Conservation (phyloP, 2,888 invertebrate genomes). For the Acleris holmiana region DNA sequence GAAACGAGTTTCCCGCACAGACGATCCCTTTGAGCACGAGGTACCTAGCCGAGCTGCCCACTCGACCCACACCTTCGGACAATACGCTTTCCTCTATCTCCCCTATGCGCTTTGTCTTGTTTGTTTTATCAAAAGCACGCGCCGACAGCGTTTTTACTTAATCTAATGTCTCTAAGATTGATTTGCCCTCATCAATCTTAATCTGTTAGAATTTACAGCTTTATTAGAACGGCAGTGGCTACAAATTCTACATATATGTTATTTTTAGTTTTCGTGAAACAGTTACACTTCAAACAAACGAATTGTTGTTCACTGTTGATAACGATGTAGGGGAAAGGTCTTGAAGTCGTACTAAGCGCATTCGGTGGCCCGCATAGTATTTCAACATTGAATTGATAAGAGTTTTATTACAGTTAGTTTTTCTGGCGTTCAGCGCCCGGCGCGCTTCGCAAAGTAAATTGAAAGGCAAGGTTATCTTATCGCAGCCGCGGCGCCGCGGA, state of each 20-base stretch:
- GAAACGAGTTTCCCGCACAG: constrained; percentile 72
- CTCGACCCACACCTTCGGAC: constrained; percentile 44
- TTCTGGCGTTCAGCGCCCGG: constrained; percentile 50
- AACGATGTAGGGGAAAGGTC: constrained; percentile 41
- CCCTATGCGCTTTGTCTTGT: constrained; percentile 10
- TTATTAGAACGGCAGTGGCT: constrained; percentile 8
- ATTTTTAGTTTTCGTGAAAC: constrained; percentile 11
- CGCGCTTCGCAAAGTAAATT: constrained; percentile 71
- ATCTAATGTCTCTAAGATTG: constrained; percentile 17
- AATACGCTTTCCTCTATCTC: constrained; percentile 30
- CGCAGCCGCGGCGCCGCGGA: constrained; percentile 62
- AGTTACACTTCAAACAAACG: constrained; percentile 25
- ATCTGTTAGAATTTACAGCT: constrained; percentile 7
- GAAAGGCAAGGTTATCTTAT: constrained; percentile 84
- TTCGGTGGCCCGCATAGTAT: constrained; percentile 25
- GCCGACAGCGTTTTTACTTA: constrained; percentile 22
- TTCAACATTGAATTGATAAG: constrained; percentile 54
- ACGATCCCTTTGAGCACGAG: constrained; percentile 81
- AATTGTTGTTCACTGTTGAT: constrained; percentile 45
- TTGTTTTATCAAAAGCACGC: constrained; percentile 30
- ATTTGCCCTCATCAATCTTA: constrained; percentile 33
- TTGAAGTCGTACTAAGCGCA: constrained; percentile 28
- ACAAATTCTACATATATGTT: constrained; percentile 1
- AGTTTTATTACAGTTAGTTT: constrained; percentile 55
- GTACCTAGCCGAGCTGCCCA: constrained; percentile 55